phyloP scores from a whole-genome alignment of 2,113 vertebrate genomes.

The Oncorhynchus keta region DNA sequence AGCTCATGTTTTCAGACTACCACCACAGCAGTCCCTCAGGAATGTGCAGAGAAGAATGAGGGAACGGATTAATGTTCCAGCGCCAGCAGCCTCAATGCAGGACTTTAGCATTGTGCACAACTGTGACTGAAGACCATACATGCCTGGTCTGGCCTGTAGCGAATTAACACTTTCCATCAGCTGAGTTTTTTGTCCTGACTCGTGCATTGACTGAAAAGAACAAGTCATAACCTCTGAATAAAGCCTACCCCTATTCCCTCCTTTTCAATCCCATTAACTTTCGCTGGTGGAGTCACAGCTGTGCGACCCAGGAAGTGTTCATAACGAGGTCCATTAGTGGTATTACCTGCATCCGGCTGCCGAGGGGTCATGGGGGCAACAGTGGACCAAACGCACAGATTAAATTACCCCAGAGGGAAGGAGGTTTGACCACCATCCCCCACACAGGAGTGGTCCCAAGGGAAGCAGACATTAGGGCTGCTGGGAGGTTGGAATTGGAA shows the following conservation, averaged over 20 bases:
- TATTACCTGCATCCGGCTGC: conserved; percentile 72
- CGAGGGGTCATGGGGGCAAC: conserved; percentile 64
- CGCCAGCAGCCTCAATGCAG: not conserved
- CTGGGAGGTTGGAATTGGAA: conserved; percentile 32
- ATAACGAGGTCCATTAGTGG: conserved; percentile 73
- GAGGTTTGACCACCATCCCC: conserved; percentile 23
- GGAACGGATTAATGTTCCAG: conserved; percentile 12
- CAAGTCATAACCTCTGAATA: too few species aligned
- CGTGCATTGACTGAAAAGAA: too few species aligned
- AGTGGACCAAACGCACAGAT: conserved; percentile 63
- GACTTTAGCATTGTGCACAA: too few species aligned
- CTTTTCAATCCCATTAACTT: conserved; percentile 64
- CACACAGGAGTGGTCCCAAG: conserved; percentile 11
- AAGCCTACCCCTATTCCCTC: conserved; percentile 29
- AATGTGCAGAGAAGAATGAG: conserved; percentile 15
- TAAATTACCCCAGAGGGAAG: conserved; percentile 65
- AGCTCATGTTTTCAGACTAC: conserved; percentile 21
- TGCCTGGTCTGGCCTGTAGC: not conserved
- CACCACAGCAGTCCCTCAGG: conserved; percentile 17
- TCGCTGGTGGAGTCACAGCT: conserved; percentile 55
- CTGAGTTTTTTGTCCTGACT: too few species aligned
- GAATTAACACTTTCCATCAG: too few species aligned
- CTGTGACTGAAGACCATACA: too few species aligned
- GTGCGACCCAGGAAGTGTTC: conserved; percentile 54
- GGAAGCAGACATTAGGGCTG: not conserved